Evolutionary conservation across 2,113 vertebrate species (phyloP).

Genomic region (Tiliqua scincoides): DNA sequence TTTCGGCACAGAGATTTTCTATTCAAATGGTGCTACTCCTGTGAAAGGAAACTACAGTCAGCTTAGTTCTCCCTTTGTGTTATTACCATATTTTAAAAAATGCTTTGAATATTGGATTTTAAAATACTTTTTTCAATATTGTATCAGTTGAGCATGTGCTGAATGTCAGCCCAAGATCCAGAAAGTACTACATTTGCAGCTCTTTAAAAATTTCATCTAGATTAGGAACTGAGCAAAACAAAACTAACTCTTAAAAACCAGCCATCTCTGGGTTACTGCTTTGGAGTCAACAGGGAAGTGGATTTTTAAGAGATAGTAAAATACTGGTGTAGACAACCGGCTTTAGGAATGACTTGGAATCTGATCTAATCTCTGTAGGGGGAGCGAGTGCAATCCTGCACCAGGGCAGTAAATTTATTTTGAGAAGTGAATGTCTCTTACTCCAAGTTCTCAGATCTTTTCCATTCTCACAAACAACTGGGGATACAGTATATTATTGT

Average conservation of each 20-base stretch:
- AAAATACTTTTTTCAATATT: background rate
- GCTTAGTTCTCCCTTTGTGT: background rate
- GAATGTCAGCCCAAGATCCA: background rate
- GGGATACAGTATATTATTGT: slow-evolving; percentile 37
- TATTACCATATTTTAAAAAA: background rate
- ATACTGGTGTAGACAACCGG: background rate
- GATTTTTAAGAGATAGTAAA: background rate
- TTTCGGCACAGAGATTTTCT: too few relatives aligned
- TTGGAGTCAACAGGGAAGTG: background rate
- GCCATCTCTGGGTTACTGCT: slow-evolving; percentile 2
- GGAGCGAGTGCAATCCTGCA: slow-evolving; percentile 18
- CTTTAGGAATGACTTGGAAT: slow-evolving; percentile 27
- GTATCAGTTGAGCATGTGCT: background rate
- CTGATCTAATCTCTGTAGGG: background rate
- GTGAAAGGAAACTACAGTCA: background rate
- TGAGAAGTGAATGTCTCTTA: slow-evolving; percentile 1
- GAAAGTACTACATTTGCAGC: background rate
- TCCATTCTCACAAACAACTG: slow-evolving; percentile 29
- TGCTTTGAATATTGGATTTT: background rate
- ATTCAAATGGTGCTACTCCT: too few relatives aligned
- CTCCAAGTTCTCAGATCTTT: background rate
- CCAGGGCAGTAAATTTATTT: slow-evolving; percentile 23
- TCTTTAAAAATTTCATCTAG: background rate
- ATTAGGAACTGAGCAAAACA: slow-evolving; percentile 25
- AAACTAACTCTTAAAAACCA: slow-evolving; percentile 14